phyloP scores from a whole-genome alignment of 2,888 invertebrate species.

The Limnephilus marmoratus region DNA sequence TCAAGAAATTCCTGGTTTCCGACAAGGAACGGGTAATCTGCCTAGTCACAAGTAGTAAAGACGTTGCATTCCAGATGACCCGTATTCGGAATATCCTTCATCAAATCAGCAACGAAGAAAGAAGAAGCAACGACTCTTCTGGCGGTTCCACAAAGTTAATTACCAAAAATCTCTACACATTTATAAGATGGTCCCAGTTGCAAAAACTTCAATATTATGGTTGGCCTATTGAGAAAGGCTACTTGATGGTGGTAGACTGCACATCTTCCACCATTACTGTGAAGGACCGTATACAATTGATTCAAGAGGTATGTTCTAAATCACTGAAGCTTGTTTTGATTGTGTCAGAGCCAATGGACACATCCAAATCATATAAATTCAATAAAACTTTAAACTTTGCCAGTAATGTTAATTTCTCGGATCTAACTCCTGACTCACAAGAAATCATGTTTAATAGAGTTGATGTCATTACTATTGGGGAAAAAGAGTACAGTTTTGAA shows the following conservation, averaged over 20 bases:
- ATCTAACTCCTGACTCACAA: no score
- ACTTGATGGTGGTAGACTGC: background rate
- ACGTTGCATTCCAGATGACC: background rate
- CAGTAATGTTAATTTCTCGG: no score
- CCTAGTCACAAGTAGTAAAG: background rate
- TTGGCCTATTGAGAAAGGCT: background rate
- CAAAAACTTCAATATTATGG: background rate
- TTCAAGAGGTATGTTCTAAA: no score
- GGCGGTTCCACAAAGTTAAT: background rate
- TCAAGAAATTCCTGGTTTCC: background rate
- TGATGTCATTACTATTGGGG: no score
- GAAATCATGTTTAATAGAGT: no score
- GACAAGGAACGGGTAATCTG: background rate
- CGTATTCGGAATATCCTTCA: background rate
- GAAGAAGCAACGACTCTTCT: background rate
- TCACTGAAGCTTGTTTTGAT: no score
- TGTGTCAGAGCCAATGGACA: no score
- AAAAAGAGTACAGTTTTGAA: no score
- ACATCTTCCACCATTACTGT: background rate
- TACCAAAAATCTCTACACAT: background rate
- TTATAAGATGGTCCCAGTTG: background rate
- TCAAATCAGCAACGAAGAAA: background rate
- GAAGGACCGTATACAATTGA: no score
- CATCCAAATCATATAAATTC: no score
- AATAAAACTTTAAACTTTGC: no score